phyloP scores from a whole-genome alignment of 2,888 invertebrate genomes.

The Portevinia maculata region DNA sequence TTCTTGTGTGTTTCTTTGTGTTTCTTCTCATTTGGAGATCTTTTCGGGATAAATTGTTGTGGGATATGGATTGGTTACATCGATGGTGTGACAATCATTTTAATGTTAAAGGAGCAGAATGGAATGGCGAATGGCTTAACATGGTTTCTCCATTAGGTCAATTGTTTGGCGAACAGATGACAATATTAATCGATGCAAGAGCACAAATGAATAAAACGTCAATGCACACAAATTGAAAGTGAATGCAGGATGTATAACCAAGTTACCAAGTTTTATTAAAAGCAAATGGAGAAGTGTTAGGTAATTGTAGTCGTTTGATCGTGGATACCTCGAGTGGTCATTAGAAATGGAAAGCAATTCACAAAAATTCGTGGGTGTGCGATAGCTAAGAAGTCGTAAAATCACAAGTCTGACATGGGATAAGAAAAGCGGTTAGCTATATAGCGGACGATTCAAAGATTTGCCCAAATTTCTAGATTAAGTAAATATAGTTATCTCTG shows the following conservation, averaged over 20 bases:
- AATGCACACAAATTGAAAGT: conserved; percentile 33
- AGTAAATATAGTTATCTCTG: too few relatives aligned
- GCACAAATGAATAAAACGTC: conserved; percentile 4
- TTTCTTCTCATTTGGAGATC: conserved; percentile 37
- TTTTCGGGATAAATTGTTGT: conserved; percentile 34
- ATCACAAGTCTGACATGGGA: too few relatives aligned
- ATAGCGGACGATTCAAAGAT: too few relatives aligned
- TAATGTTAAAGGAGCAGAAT: conserved; percentile 8
- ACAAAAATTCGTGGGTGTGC: too few relatives aligned
- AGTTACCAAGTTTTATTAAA: not conserved
- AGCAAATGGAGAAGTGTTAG: not conserved
- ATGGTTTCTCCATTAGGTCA: conserved; percentile 70
- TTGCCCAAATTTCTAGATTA: too few relatives aligned
- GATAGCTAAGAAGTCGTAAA: too few relatives aligned
- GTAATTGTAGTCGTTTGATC: too few relatives aligned
- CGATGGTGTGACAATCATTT: conserved; percentile 59
- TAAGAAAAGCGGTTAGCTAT: too few relatives aligned
- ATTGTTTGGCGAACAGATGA: conserved; percentile 14
- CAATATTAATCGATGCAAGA: conserved; percentile 25
- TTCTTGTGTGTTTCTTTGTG: conserved; percentile 15
- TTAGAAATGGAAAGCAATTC: too few relatives aligned
- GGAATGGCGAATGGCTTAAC: conserved; percentile 20
- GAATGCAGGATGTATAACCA: conserved; percentile 2
- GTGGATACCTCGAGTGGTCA: too few relatives aligned
- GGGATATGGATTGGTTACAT: conserved; percentile 47